These are phyloP conservation scores for Coreius guichenoti DNA, from an alignment of 2,797 vertebrate species.

Conservation along the genomic window DNA sequence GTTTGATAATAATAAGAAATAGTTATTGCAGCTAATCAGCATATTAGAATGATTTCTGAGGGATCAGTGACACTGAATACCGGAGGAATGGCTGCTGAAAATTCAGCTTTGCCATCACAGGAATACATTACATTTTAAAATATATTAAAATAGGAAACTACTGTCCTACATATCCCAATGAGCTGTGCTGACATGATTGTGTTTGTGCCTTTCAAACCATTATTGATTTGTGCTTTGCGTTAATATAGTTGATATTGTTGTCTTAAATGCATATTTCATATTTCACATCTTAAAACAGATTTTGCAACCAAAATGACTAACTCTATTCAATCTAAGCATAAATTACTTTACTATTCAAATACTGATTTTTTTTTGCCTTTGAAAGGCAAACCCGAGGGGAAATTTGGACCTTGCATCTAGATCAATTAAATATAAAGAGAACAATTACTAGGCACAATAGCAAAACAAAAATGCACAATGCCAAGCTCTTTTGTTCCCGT, in stretches of 20 bases:
- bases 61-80: neutral
- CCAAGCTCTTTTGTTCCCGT: neutral
- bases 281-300: constrained; percentile 1
- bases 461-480: neutral
- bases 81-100: neutral
- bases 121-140: neutral
- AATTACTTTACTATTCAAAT: constrained; percentile 10
- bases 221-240: neutral
- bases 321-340: neutral
- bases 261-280: neutral
- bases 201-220: neutral
- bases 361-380: neutral
- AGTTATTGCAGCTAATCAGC: neutral
- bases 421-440: constrained; percentile 20
- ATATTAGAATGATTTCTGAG: neutral
- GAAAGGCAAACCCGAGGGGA: constrained; percentile 1
- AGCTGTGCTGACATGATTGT: constrained; percentile 6
- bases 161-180: neutral
- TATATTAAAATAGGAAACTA: neutral
- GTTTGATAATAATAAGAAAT: neutral
- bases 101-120: neutral
- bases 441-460: constrained; percentile 22
- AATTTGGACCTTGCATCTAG: constrained; percentile 8
- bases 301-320: constrained; percentile 3
- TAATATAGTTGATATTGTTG: neutral